Evolutionary conservation across 2,113 vertebrate genomes (phyloP).

Genomic region (Dascyllus trimaculatus): DNA sequence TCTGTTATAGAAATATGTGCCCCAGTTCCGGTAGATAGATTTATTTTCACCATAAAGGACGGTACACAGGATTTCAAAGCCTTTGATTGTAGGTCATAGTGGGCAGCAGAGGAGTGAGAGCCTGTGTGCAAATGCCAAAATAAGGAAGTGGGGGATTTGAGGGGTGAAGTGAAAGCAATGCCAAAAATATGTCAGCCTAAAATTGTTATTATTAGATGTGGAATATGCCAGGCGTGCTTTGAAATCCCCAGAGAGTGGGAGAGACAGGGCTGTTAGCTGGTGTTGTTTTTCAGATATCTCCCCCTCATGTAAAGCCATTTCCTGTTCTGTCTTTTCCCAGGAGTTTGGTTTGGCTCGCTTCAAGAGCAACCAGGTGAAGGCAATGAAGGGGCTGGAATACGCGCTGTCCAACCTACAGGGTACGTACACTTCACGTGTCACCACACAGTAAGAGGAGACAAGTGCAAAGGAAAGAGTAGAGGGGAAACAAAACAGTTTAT

Average conservation of each 20-base stretch:
- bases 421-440: constrained; percentile 59
- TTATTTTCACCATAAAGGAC: not conserved
- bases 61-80: not conserved
- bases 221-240: constrained; percentile 35
- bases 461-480: not conserved
- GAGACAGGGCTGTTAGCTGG: not conserved
- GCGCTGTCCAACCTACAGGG: constrained; percentile 84
- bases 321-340: constrained; percentile 67
- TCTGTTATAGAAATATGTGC: not conserved
- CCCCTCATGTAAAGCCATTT: constrained; percentile 38
- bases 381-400: constrained; percentile 86
- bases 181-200: constrained; percentile 45
- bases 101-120: constrained; percentile 2
- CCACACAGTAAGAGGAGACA: not conserved
- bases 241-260: constrained; percentile 13
- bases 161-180: constrained; percentile 16
- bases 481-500: constrained; percentile 44
- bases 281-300: constrained; percentile 27
- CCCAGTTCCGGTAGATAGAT: not conserved
- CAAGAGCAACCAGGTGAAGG: constrained; percentile 87
- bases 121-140: constrained; percentile 37
- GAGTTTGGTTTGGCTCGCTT: constrained; percentile 88
- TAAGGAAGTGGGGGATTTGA: constrained; percentile 30
- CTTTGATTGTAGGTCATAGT: constrained; percentile 5
- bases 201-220: constrained; percentile 40